Base-by-base conservation (phyloP, 1,140 invertebrate genomes). In the Drosophila sulfurigaster region DNA sequence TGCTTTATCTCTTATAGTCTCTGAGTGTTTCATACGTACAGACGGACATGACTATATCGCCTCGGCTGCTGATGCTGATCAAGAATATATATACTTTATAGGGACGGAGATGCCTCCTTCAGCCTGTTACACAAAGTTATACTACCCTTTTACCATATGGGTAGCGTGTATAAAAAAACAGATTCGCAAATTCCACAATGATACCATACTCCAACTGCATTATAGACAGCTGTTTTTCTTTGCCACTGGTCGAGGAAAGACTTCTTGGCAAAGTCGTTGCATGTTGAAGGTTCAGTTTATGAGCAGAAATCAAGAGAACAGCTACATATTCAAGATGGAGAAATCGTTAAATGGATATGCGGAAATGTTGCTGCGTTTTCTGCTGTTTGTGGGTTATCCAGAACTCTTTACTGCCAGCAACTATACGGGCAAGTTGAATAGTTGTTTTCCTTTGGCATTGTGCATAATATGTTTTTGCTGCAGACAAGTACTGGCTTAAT, bases 401-500 rank as follows among this genome's bases (percentile, higher is more conserved):
- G 5, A 68, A 25, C 3, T 41, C 2, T 13, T 74, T 7, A 5
- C 20, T n/a, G 51, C 25, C 35, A 64, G 8, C 35, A 43, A 67
- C 5, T 58, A 38, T 38, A 45, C 64, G 46, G 70, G 70, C 16
- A 38, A 59, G 35, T 32, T 28, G 1, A 38, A 67, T 5, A 41
- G 10, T 41, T 6, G 8, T 38, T 16, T 28, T 25, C 4, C 5
- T 16, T 56, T 41, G 4, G 35, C 2, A 28, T 13, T 11, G 13
- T 15, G 13, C 3, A 45, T 30, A 16, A 30, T 1, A 13, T 46
- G 20, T 28, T 43, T 11, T 13, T 51, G 11, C 11, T 72, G 30
- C 62, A 65, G 69, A 58, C 1, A n/a, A 51, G 58, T 38, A 58
- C 25, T 57, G 62, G 62, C 45, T 52, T 4, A 86, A 78, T 59